Base-by-base conservation (phyloP, 1,140 invertebrate genomes). In the Protaetia brevitarsis region DNA sequence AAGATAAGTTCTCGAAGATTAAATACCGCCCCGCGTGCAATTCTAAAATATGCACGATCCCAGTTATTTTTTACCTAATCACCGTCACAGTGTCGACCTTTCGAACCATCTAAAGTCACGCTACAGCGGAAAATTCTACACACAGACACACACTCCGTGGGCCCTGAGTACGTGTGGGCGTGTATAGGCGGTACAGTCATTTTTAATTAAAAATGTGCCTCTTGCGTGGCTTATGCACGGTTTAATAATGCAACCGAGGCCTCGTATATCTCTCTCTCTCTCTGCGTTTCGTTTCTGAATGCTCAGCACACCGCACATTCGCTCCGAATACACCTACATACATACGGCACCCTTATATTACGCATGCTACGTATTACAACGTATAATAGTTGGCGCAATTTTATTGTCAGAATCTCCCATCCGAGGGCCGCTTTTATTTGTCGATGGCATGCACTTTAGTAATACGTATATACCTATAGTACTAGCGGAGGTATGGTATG, bases 141-240 rank as follows among this genome's bases (percentile, higher is more conserved):
- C n/a, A n/a, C n/a, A n/a, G n/a, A n/a, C n/a, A n/a, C n/a, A n/a
- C n/a, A n/a, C n/a, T n/a, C n/a, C n/a, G n/a, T n/a, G n/a, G n/a
- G n/a, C n/a, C n/a, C n/a, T n/a, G n/a, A n/a, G n/a, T n/a, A n/a
- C n/a, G n/a, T 60, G 11, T 27, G 34, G 6, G 19, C 2, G 4
- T 19, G 30, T 11, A 37, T 11, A 34, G n/a, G 7, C 23, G 31
- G 28, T 8, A 27, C 21, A 60, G 28, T 29, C 26, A 60, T 45
- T 45, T 45, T 45, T 45, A 45, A 45, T 45, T 45, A 45, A 45
- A 45, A 45, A 45, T 45, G 23, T 21, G 37, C 37, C 37, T 45
- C 37, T 45, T 45, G 37, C 37, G 37, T 45, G 37, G 37, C 13
- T 45, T 45, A 19, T 45, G n/a, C 37, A 45, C 6, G 37, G 37